phyloP scores from a whole-genome alignment of 1,140 invertebrate genomes.

The Ctenoplectra terminalis region DNA sequence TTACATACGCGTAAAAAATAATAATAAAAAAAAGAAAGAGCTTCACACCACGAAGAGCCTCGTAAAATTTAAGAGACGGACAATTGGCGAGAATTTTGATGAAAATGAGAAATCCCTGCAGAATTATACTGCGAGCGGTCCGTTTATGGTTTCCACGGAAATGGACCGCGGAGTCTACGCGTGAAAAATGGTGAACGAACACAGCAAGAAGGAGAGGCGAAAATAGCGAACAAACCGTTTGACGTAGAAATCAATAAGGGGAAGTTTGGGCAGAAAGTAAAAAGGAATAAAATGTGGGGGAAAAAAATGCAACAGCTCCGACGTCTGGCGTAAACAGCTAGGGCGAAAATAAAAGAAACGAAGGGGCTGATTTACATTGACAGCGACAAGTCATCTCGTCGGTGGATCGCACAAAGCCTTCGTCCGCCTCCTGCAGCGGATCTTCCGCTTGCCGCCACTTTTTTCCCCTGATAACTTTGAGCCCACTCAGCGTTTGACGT shows the following conservation, averaged over 20 bases:
- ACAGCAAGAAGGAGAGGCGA: background rate
- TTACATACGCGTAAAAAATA: background rate
- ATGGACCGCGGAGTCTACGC: slow-evolving; percentile 20
- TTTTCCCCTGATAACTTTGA: slow-evolving; percentile 1
- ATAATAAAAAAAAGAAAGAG: background rate
- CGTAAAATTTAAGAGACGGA: slow-evolving; percentile 5
- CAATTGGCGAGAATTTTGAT: slow-evolving; percentile 16
- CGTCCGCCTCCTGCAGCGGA: background rate
- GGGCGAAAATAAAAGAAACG: slow-evolving; percentile 49
- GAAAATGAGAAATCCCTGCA: slow-evolving; percentile 26
- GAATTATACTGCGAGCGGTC: slow-evolving; percentile 37
- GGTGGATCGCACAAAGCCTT: slow-evolving; percentile 27
- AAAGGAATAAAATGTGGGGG: slow-evolving; percentile 18
- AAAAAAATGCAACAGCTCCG: slow-evolving; percentile 10
- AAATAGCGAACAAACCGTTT: slow-evolving; percentile 48
- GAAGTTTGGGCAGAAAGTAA: slow-evolving; percentile 49
- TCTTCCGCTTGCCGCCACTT: background rate
- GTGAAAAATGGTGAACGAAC: slow-evolving; percentile 9
- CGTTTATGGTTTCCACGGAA: slow-evolving; percentile 63
- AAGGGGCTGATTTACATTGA: slow-evolving; percentile 64
- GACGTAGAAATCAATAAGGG: slow-evolving; percentile 66
- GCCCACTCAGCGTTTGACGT: background rate
- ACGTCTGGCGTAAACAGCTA: slow-evolving; percentile 29
- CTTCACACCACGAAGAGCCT: slow-evolving; percentile 2
- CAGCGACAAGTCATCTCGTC: slow-evolving; percentile 55